A percentile compares a stretch with the other conserved stretches of the same genome.
Evolutionary conservation across 2,797 vertebrate species (phyloP).

Genomic region (Melanotaenia pygmaea): DNA sequence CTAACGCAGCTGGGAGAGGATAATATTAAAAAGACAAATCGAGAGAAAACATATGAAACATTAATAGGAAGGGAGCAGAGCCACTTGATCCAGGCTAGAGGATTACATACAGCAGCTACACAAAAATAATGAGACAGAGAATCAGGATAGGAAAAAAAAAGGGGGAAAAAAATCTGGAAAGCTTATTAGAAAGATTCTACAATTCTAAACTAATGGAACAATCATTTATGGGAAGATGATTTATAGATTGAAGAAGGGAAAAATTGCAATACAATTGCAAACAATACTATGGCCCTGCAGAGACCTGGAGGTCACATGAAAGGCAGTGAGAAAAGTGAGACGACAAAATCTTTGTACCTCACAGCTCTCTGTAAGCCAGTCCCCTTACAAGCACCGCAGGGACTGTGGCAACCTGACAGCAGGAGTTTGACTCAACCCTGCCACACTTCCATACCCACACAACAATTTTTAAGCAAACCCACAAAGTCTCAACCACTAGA

Average conservation of each 20-base stretch:
- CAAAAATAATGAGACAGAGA: slow-evolving; percentile 65
- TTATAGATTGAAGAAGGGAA: slow-evolving; percentile 17
- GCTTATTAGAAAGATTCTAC: slow-evolving; percentile 43
- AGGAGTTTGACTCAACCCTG: slow-evolving; percentile 44
- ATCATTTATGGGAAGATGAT: slow-evolving; percentile 35
- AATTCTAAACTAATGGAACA: slow-evolving; percentile 39
- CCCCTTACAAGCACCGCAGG: slow-evolving; percentile 60
- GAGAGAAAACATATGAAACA: slow-evolving; percentile 46
- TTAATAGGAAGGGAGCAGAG: slow-evolving; percentile 28
- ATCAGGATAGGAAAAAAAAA: slow-evolving; percentile 26
- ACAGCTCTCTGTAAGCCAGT: slow-evolving; percentile 55
- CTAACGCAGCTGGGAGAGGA: slow-evolving; percentile 14
- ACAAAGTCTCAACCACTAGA: slow-evolving; percentile 21
- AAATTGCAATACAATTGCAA: neutral
- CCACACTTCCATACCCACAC: slow-evolving; percentile 45
- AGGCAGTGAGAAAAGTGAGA: slow-evolving; percentile 60
- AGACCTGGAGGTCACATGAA: slow-evolving; percentile 66
- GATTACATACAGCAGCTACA: slow-evolving; percentile 58
- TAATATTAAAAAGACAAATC: slow-evolving; percentile 32
- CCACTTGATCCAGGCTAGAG: slow-evolving; percentile 46
- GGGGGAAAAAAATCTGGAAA: slow-evolving; percentile 11
- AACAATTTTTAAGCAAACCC: slow-evolving; percentile 34
- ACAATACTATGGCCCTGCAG: slow-evolving; percentile 10
- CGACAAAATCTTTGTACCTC: slow-evolving; percentile 63
- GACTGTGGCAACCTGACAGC: slow-evolving; percentile 60